phyloP scores from a whole-genome alignment of 2,797 vertebrate species.

The Loris lydekkerianus region DNA sequence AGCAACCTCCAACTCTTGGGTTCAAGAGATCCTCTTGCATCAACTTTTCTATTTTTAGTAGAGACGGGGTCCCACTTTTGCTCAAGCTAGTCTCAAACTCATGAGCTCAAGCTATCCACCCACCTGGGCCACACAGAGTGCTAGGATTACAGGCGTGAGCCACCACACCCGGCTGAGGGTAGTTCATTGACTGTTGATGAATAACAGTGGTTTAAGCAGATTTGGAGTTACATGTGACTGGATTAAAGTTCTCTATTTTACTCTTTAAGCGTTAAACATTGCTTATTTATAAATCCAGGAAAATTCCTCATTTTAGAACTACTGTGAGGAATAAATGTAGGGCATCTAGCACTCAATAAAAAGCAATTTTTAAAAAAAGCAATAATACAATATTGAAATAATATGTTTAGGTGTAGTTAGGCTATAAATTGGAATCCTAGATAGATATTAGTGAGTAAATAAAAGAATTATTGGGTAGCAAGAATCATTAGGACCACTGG shows the following conservation, averaged over 20 bases:
- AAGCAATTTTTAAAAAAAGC: not conserved
- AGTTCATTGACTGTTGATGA: not conserved
- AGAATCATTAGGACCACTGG: not conserved
- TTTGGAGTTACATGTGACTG: not conserved
- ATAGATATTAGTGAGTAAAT: not conserved
- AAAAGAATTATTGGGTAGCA: not conserved
- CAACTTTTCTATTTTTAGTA: too few species aligned
- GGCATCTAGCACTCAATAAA: not conserved
- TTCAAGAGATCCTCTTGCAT: too few species aligned
- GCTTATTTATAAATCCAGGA: not conserved
- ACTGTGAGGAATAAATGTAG: slow-evolving; percentile 12
- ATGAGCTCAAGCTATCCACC: too few species aligned
- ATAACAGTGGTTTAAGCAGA: slow-evolving; percentile 23
- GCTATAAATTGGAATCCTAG: not conserved
- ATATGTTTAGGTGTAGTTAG: not conserved
- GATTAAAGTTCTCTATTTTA: slow-evolving; percentile 12
- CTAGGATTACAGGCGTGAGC: too few species aligned
- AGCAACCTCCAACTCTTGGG: too few species aligned
- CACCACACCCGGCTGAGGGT: too few species aligned
- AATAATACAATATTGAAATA: not conserved
- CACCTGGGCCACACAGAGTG: too few species aligned
- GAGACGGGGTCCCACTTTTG: too few species aligned
- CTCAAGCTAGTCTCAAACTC: too few species aligned
- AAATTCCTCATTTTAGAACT: not conserved
- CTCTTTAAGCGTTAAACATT: not conserved